Base-by-base conservation (phyloP, 2,888 invertebrate genomes). In the Proisotoma minuta region DNA sequence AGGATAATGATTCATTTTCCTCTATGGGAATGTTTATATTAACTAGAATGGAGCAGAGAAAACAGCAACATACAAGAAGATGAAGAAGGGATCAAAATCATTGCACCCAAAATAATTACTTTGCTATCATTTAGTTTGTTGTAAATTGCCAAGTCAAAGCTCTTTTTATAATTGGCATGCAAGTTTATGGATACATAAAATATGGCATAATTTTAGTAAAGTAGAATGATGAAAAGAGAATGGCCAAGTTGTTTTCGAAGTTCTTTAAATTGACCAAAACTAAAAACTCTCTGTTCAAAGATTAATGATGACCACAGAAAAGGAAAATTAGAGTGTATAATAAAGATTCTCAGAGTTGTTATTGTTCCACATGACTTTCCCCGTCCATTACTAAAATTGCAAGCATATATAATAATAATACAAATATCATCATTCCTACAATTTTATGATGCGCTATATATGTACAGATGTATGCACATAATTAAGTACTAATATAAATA, bases 331-430 rank as follows among this genome's bases (percentile, higher is more conserved):
- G 43, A 43, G n/a, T n/a, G n/a, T 43, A 43, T 43, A 15, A 18
- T n/a, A 12, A 12, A 12, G 43, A 43, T 15, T 18, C 15, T 43
- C 15, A 43, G 15, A 43, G 43, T 43, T 43, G 43, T 43, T 43
- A 43, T 43, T 43, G 43, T 43, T 43, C 43, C 43, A 43, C 43
- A 43, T 43, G 43, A 43, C 43, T 43, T 43, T 43, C 43, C 5
- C 43, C 43, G 43, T 43, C 43, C 43, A 43, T 43, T 43, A 43
- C 18, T 43, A 43, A 43, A n/a, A 15, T 18, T 43, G 43, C 43
- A 8, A 15, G 20, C 43, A 43, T 20, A 43, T 20, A 43, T 20
- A 43, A 20, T 12, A 5, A 43, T n/a, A 43, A 43, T n/a, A n/a
- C n/a, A n/a, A 43, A 18, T 43, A n/a, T 20, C 43, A 43, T 15